Evolutionary conservation across 2,113 vertebrate genomes (phyloP), one percentile per base, ranked within the genome.

Genomic region (Tinamus guttatus): DNA sequence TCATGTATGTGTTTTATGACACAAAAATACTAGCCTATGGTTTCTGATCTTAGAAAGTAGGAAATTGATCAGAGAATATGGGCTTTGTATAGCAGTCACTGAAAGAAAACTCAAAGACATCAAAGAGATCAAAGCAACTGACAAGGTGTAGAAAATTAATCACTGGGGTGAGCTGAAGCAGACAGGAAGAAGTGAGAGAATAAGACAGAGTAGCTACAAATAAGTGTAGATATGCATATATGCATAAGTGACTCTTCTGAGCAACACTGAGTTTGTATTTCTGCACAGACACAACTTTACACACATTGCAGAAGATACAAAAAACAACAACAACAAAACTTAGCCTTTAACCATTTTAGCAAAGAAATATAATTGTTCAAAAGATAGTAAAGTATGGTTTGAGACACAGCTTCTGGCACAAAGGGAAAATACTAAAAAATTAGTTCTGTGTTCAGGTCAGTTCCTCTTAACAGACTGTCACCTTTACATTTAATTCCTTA

Each of bases 81-180:
- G 78, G 87, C 93, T 90, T 90, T 68, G 62, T 64, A 51, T 17
- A 85, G 22, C 38, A 94, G 94, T 7, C 60, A 78, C 22, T 75
- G 76, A 82, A 93, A 93, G 82, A 69, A 85, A 97, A 77, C n/a
- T 87, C 71, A 71, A 59, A 71, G 52, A 82, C 52, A 95, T 78
- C 83, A 89, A 92, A 92, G 45, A 88, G 34, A 91, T 89, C 63
- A 94, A 89, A 96, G 60, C 79, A 71, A 64, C 32, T 71, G 69
- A 86, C n/a, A 74, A 78, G 51, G 47, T 64, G 22, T 62, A 90
- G 90, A 93, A 95, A 87, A 89, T 80, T 90, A 95, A 77, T 68
- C 32, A 75, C 38, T 58, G 25, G 45, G 19, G 34, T 88, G 51
- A 90, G 68, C 6, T 45, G 41, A 87, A 95, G 28, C 41, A 93